A percentile compares a stretch with the other conserved stretches of the same genome.
Conservation (phyloP, 2,888 invertebrate genomes). For the Cosmopolites sordidus region DNA sequence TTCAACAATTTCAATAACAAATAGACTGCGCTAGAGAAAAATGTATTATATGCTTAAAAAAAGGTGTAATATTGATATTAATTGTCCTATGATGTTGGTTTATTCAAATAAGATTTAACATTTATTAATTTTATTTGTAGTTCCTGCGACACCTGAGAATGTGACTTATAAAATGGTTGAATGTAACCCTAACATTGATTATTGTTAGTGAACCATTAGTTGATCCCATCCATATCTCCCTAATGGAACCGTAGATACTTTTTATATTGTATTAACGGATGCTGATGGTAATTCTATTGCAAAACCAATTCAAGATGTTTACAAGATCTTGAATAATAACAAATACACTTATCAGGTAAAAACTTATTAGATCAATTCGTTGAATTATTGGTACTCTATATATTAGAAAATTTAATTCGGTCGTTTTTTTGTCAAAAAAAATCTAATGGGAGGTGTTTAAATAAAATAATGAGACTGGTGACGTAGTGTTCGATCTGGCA, state of each 20-base stretch:
- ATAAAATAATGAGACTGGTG: too few relatives aligned
- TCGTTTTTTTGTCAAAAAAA: too few relatives aligned
- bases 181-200: constrained; percentile 34
- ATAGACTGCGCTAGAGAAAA: constrained; percentile 22
- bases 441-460: too few relatives aligned
- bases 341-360: constrained; percentile 37
- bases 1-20: too few relatives aligned
- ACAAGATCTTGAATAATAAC: constrained; percentile 33
- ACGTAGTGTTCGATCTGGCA: too few relatives aligned
- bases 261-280: constrained; percentile 39
- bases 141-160: constrained; percentile 40
- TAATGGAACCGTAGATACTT: constrained; percentile 40
- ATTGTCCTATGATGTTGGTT: too few relatives aligned
- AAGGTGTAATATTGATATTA: too few relatives aligned
- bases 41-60: constrained; percentile 29
- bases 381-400: too few relatives aligned
- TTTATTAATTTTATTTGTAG: constrained; percentile 35
- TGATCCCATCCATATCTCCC: constrained; percentile 43
- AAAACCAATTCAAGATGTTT: constrained; percentile 34
- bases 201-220: constrained; percentile 41
- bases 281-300: constrained; percentile 29
- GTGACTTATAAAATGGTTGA: constrained; percentile 39
- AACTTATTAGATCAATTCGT: too few relatives aligned
- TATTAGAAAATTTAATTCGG: too few relatives aligned
- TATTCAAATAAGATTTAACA: too few relatives aligned